Percentiles rank a stretch among this genome's conserved stretches.
These are phyloP conservation scores for Phymorhynchus buccinoides DNA, from an alignment of 1,140 invertebrate genomes.

Conservation along the genomic window DNA sequence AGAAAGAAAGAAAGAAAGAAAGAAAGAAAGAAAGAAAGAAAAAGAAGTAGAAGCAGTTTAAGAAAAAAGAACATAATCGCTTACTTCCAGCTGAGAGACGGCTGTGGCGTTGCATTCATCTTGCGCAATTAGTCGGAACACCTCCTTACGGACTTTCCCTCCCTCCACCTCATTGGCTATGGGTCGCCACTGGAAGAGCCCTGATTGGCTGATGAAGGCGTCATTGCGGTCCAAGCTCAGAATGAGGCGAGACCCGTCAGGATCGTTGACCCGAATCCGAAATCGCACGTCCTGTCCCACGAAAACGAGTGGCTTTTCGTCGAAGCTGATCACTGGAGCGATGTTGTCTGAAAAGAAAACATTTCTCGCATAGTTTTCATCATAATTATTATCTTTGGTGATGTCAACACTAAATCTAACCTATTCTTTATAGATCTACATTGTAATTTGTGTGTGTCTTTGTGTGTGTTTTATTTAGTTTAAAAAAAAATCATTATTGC, in stretches of 20 bases:
- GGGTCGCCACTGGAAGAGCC: constrained; percentile 31
- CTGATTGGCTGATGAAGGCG: constrained; percentile 38
- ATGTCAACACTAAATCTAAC: too few species aligned
- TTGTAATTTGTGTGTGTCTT: too few species aligned
- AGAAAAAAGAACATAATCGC: background rate
- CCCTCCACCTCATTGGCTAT: constrained; percentile 25
- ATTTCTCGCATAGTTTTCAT: too few species aligned
- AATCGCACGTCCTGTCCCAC: constrained; percentile 34
- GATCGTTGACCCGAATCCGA: constrained; percentile 32
- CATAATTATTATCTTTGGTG: too few species aligned
- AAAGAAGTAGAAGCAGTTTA: too few species aligned
- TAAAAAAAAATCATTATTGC: too few species aligned
- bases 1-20: too few species aligned
- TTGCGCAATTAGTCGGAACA: constrained; percentile 30
- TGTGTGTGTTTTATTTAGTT: too few species aligned
- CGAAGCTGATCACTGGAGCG: constrained; percentile 33
- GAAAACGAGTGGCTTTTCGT: constrained; percentile 33
- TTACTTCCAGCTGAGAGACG: constrained; percentile 22
- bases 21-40: too few species aligned
- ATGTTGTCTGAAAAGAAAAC: constrained; percentile 38
- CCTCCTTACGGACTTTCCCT: background rate
- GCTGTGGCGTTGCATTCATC: constrained; percentile 39
- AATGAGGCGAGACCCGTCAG: constrained; percentile 37
- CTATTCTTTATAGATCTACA: too few species aligned
- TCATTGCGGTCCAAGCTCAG: constrained; percentile 35